Evolutionary conservation across 2,888 invertebrate species (phyloP).

Genomic region (Blera fallax): DNA sequence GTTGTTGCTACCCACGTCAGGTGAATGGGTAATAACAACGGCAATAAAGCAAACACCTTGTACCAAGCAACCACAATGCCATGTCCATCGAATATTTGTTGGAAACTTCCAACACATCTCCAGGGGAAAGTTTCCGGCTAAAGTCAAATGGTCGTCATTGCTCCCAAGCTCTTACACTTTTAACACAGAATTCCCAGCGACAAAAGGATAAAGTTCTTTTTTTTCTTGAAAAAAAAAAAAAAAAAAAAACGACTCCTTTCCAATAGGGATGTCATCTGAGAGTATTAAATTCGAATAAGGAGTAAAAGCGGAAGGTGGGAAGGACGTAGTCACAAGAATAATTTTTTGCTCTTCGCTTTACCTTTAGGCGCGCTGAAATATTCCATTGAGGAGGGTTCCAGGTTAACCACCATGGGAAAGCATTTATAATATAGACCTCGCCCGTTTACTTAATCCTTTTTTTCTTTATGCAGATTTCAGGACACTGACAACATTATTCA

Average conservation of each 20-base stretch:
- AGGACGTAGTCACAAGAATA: background rate
- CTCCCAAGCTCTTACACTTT: constrained; percentile 19
- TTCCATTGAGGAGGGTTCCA: background rate
- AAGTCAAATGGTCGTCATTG: constrained; percentile 31
- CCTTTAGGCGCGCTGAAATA: background rate
- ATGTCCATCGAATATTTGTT: background rate
- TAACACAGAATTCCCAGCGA: constrained; percentile 15
- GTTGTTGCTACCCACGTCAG: background rate
- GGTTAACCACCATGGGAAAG: constrained; percentile 4
- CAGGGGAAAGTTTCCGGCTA: background rate
- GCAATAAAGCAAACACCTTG: background rate
- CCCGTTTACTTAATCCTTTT: constrained; percentile 3
- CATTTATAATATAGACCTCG: constrained; percentile 1
- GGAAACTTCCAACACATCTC: constrained; percentile 18
- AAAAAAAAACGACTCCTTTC: background rate
- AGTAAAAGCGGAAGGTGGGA: background rate
- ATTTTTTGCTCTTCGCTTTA: background rate
- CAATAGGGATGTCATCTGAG: background rate
- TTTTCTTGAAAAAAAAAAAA: background rate
- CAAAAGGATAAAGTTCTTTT: constrained; percentile 7
- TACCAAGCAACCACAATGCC: background rate
- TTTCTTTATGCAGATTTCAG: constrained; percentile 1
- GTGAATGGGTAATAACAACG: background rate
- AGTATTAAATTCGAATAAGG: background rate
- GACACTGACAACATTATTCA: background rate